A percentile compares a stretch with the other conserved stretches of the same genome.
phyloP scores from a whole-genome alignment of 2,113 vertebrate species.

The Xiphophorus maculatus region DNA sequence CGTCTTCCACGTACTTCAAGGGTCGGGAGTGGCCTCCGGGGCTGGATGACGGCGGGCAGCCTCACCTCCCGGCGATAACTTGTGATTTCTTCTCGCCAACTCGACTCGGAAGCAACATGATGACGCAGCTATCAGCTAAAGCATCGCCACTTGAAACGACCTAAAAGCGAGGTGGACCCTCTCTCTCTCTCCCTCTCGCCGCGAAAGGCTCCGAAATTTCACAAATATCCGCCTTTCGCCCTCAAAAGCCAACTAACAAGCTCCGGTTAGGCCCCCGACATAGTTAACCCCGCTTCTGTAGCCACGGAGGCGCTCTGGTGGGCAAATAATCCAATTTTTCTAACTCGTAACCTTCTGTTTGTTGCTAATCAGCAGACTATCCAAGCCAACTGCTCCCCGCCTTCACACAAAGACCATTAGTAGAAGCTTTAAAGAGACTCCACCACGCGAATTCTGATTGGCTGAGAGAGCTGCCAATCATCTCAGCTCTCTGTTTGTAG shows the following conservation, averaged over 20 bases:
- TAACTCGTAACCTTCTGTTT: conserved; percentile 85
- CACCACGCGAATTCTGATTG: conserved; percentile 61
- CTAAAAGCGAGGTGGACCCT: conserved; percentile 64
- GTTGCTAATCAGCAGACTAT: conserved; percentile 80
- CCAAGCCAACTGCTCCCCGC: conserved; percentile 65
- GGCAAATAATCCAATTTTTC: conserved; percentile 68
- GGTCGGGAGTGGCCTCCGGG: conserved; percentile 56
- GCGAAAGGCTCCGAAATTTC: conserved; percentile 40
- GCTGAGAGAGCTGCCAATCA: conserved; percentile 61
- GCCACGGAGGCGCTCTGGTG: conserved; percentile 46
- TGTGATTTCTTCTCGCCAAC: conserved; percentile 78
- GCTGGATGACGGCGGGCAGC: conserved; percentile 52
- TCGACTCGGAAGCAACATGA: conserved; percentile 81
- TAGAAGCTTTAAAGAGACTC: conserved; percentile 73
- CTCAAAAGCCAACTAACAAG: conserved; percentile 42
- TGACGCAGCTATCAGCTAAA: conserved; percentile 80
- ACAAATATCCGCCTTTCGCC: conserved; percentile 20
- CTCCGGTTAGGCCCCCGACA: conserved; percentile 24
- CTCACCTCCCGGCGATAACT: conserved; percentile 75
- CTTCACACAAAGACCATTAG: conserved; percentile 75
- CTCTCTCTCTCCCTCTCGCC: conserved; percentile 26
- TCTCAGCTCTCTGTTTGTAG: conserved; percentile 16
- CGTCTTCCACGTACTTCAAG: conserved; percentile 48
- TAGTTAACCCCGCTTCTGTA: conserved; percentile 25
- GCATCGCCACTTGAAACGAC: conserved; percentile 77